Evolutionary conservation across 2,888 invertebrate genomes (phyloP).

Genomic region (Nipponacmea schrenckii): DNA sequence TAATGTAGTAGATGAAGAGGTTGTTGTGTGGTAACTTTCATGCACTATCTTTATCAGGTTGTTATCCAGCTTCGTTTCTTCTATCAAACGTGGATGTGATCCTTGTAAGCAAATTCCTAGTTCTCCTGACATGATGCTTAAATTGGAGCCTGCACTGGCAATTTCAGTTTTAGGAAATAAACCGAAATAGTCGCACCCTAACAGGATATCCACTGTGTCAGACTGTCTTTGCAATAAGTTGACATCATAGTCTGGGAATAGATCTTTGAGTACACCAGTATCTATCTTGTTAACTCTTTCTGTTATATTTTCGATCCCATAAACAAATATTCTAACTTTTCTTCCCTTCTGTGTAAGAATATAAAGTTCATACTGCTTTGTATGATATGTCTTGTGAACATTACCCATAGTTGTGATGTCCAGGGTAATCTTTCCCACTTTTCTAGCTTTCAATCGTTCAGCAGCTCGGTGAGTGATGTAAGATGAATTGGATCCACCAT

Average conservation of each 20-base stretch:
- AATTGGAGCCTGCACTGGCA: not conserved
- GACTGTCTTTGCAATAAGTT: not conserved
- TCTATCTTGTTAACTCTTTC: conserved; percentile 6
- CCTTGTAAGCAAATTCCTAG: conserved; percentile 1
- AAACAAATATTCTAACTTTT: conserved; percentile 6
- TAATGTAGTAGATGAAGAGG: not conserved
- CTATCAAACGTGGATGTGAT: conserved; percentile 9
- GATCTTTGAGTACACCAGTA: too few relatives aligned
- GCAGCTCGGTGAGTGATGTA: conserved; percentile 11
- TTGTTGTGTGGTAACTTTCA: not conserved
- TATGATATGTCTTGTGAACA: conserved; percentile 10
- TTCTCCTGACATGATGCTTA: conserved; percentile 11
- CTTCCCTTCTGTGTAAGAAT: conserved; percentile 7
- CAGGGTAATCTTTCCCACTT: not conserved
- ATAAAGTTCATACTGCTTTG: not conserved
- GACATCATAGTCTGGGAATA: conserved; percentile 2
- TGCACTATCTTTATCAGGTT: conserved; percentile 7
- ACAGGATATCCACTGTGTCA: conserved; percentile 2
- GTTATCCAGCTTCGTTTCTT: conserved; percentile 6
- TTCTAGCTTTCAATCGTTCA: conserved; percentile 2
- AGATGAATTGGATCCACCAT: conserved; percentile 14
- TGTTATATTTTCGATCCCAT: conserved; percentile 10
- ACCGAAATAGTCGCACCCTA: conserved; percentile 15
- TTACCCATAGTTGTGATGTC: conserved; percentile 15
- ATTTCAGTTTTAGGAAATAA: conserved; percentile 4